Base-by-base conservation (phyloP, 2,888 invertebrate species). In the Emmelina monodactyla region DNA sequence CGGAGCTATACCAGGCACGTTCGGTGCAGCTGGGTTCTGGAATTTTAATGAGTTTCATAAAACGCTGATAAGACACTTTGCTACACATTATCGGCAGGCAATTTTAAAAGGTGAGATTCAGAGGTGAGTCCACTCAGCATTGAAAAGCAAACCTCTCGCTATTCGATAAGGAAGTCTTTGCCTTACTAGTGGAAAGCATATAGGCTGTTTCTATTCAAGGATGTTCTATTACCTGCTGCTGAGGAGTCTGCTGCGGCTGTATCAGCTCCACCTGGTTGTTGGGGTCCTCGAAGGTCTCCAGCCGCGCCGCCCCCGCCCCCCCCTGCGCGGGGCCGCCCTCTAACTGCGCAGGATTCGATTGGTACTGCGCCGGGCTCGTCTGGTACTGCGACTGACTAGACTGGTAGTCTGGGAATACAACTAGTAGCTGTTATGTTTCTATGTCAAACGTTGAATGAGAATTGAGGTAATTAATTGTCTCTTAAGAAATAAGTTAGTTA, bases 191-290 rank as follows among this genome's bases (percentile, higher is more conserved):
- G 5, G 9, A 6, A 19, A 6, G 19, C 19, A 19, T 19, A n/a
- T n/a, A n/a, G n/a, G 19, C 5, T 19, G 19, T 19, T 19, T 19
- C 5, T 25, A 25, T 25, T 25, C n/a, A n/a, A 25, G n/a, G n/a
- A 25, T 7, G 3, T 25, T 3, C 11, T 7, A 25, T 4, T 25
- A 73, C 73, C 66, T 71, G 75, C 66, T 71, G 75, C 25, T 71
- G 71, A 2, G 75, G 73, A 10, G 72, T 72, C 31, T 73, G 75
- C 40, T 72, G 76, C 0, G 79, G 75, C 5, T 59, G 57, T 1
- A 81, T 58, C 28, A 80, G 53, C 40, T 80, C 80, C 19, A 80
- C 79, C 41, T 81, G 78, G 35, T 67, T 76, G 45, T 78, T 73
- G 0, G 80, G 80, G 30, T 79, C 80, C 29, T 79, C 80, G 33